A percentile compares a stretch with the other conserved stretches of the same genome.
phyloP scores from a whole-genome alignment of 1,140 invertebrate genomes.

The Acyrthosiphon pisum region DNA sequence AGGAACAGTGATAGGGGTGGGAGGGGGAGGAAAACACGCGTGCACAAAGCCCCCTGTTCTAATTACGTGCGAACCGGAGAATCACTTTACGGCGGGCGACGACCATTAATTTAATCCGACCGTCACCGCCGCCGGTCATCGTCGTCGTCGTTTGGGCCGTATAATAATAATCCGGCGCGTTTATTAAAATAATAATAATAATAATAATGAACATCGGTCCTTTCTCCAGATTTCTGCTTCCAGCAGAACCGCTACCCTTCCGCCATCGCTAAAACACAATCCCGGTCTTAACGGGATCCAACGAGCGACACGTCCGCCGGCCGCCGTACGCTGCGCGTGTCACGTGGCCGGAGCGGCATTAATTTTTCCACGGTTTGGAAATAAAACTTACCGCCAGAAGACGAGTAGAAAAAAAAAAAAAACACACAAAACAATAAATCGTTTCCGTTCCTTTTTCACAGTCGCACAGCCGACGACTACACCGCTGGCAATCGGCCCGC shows the following conservation, averaged over 20 bases:
- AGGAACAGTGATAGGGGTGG: no score
- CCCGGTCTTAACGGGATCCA: background rate
- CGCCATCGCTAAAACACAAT: background rate
- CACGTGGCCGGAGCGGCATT: no score
- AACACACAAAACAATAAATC: background rate
- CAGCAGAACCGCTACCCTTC: no score
- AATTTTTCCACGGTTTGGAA: constrained; percentile 27
- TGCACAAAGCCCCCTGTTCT: constrained; percentile 4
- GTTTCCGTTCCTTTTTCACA: constrained; percentile 32
- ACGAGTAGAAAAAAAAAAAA: background rate
- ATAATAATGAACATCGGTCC: constrained; percentile 30
- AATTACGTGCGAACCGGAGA: constrained; percentile 53
- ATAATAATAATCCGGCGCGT: background rate
- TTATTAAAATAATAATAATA: constrained; percentile 39
- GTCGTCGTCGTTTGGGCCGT: background rate
- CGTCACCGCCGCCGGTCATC: background rate
- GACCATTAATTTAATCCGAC: constrained; percentile 50
- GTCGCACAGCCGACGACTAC: background rate
- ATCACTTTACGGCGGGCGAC: constrained; percentile 47
- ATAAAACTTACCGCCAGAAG: constrained; percentile 24
- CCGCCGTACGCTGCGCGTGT: background rate
- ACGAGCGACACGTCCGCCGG: background rate
- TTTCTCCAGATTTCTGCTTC: background rate
- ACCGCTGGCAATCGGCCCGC: background rate
- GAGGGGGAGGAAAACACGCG: background rate